These are phyloP conservation scores for Bovichtus variegatus DNA, from an alignment of 2,797 vertebrate species.

Conservation along the genomic window DNA sequence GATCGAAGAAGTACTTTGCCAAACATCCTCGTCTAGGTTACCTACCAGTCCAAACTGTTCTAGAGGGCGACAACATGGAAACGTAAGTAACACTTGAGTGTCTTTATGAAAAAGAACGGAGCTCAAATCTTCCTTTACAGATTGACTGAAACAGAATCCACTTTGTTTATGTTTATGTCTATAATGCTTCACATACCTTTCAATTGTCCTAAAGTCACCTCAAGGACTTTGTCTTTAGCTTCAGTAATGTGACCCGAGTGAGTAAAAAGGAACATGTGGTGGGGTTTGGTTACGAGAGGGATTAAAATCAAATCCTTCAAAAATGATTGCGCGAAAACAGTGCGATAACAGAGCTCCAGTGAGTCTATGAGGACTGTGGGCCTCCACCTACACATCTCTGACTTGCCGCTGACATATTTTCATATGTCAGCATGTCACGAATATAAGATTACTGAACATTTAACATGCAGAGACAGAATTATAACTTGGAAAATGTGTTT, in stretches of 20 bases:
- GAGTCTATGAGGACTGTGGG: no score
- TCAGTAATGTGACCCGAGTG: neutral
- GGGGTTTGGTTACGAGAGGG: neutral
- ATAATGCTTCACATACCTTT: neutral
- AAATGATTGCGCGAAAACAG: neutral
- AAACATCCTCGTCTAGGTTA: constrained; percentile 97
- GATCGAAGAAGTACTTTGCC: constrained; percentile 98
- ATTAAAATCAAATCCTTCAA: neutral
- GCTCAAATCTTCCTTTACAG: neutral
- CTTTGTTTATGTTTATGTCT: neutral
- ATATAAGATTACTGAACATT: neutral
- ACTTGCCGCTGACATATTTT: neutral
- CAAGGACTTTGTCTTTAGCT: neutral
- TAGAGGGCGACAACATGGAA: constrained; percentile 98
- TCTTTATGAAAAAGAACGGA: neutral
- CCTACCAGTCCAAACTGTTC: constrained; percentile 95
- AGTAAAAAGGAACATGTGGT: neutral
- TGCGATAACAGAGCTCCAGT: neutral
- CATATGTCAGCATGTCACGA: no score
- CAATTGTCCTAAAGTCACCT: neutral
- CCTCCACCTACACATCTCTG: neutral
- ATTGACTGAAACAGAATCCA: neutral
- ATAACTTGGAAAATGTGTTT: no score
- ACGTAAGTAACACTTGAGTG: constrained; percentile 87
- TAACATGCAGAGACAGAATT: neutral